phyloP scores from a whole-genome alignment of 2,888 invertebrate species.

The Cheilosia vernalis region DNA sequence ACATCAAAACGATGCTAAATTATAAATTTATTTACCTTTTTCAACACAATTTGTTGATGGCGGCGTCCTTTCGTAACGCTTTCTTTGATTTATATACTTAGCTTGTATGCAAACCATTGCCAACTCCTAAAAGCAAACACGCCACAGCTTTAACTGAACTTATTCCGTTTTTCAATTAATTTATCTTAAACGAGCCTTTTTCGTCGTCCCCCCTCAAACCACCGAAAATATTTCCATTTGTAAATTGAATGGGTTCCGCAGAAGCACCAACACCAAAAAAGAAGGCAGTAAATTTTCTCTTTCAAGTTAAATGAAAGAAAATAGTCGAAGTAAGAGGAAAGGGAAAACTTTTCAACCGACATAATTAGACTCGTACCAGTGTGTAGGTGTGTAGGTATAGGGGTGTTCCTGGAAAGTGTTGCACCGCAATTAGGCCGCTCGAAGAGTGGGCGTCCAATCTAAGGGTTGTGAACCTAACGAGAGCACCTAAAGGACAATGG shows the following conservation, averaged over 20 bases:
- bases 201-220: neutral
- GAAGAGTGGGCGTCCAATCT: neutral
- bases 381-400: neutral
- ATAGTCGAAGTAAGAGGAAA: neutral
- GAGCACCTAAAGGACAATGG: neutral
- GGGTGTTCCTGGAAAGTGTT: neutral
- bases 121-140: neutral
- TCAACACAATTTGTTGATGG: no score
- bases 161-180: slow-evolving; percentile 26
- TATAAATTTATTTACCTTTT: no score
- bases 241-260: slow-evolving; percentile 27
- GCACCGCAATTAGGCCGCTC: slow-evolving; percentile 5
- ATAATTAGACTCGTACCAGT: slow-evolving; percentile 17
- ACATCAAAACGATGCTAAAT: no score
- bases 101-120: no score
- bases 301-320: slow-evolving; percentile 30
- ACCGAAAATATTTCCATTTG: slow-evolving; percentile 36
- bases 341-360: slow-evolving; percentile 1
- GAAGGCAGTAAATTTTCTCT: slow-evolving; percentile 11
- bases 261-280: neutral
- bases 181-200: slow-evolving; percentile 13
- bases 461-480: neutral
- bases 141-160: slow-evolving; percentile 6
- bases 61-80: no score
- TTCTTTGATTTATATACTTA: no score